phyloP scores from a whole-genome alignment of 2,888 invertebrate species.

The Pilophorus perplexus region DNA sequence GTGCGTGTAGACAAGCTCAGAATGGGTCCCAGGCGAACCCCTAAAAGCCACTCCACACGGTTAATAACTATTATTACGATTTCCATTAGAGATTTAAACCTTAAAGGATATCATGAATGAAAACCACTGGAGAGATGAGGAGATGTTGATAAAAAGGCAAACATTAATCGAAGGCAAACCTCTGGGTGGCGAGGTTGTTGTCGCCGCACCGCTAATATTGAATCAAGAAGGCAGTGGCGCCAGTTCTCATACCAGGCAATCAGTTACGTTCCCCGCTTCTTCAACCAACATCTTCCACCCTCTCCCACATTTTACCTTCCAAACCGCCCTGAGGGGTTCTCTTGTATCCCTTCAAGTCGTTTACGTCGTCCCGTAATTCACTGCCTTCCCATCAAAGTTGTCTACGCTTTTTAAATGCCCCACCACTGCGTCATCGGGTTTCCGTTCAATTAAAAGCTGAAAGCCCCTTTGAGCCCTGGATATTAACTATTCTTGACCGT shows the following conservation, averaged over 20 bases:
- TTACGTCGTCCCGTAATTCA: conserved; percentile 30
- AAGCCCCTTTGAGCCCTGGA: not conserved
- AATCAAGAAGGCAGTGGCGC: conserved; percentile 32
- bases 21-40: not conserved
- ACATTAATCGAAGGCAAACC: conserved; percentile 27
- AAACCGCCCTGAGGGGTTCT: conserved; percentile 18
- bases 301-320: conserved; percentile 1
- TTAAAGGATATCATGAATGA: conserved; percentile 22
- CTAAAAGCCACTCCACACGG: conserved; percentile 1
- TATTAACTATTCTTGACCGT: not conserved
- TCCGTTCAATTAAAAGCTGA: conserved; percentile 3
- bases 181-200: conserved; percentile 3
- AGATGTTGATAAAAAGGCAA: conserved; percentile 12
- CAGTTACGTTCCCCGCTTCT: conserved; percentile 30
- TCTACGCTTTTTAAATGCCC: conserved; percentile 18
- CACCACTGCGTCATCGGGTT: conserved; percentile 2
- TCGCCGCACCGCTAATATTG: conserved; percentile 32
- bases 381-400: conserved; percentile 28
- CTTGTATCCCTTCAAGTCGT: conserved; percentile 22
- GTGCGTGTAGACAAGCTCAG: too few relatives aligned
- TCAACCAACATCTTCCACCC: conserved; percentile 10
- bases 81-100: conserved; percentile 19
- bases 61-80: conserved; percentile 22
- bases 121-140: not conserved
- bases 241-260: conserved; percentile 27